Conservation (phyloP, 2,888 invertebrate species). For the Troilus luridus region DNA sequence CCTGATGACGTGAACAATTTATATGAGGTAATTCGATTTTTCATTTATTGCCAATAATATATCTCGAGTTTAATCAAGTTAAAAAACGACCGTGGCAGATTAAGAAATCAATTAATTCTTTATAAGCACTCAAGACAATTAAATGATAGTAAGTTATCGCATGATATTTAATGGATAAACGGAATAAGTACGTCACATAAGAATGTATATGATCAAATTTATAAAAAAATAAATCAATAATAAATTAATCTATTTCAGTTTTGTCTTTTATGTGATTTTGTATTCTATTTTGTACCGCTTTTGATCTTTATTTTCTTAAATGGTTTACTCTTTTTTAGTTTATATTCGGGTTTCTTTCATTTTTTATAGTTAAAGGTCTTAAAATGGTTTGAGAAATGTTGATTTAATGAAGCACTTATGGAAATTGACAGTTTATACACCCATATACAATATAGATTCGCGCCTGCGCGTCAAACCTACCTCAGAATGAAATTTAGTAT, state of each 20-base stretch:
- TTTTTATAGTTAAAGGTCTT: too few relatives aligned
- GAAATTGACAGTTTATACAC: background rate
- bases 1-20: background rate
- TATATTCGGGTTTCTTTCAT: background rate
- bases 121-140: slow-evolving; percentile 36
- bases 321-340: background rate
- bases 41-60: background rate
- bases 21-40: background rate
- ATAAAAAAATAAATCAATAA: background rate
- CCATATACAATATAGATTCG: slow-evolving; percentile 45
- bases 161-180: background rate
- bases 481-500: background rate
- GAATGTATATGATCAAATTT: background rate
- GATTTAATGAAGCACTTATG: background rate
- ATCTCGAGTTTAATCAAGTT: background rate
- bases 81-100: background rate
- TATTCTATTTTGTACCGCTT: background rate
- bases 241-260: background rate
- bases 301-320: background rate
- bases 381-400: background rate
- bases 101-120: slow-evolving; percentile 39
- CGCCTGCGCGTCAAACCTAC: slow-evolving; percentile 25
- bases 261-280: background rate
- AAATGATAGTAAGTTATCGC: slow-evolving; percentile 26
- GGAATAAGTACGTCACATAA: background rate